These are phyloP conservation scores for Cynaeus angustus DNA, from an alignment of 2,888 invertebrate species.

Conservation along the genomic window DNA sequence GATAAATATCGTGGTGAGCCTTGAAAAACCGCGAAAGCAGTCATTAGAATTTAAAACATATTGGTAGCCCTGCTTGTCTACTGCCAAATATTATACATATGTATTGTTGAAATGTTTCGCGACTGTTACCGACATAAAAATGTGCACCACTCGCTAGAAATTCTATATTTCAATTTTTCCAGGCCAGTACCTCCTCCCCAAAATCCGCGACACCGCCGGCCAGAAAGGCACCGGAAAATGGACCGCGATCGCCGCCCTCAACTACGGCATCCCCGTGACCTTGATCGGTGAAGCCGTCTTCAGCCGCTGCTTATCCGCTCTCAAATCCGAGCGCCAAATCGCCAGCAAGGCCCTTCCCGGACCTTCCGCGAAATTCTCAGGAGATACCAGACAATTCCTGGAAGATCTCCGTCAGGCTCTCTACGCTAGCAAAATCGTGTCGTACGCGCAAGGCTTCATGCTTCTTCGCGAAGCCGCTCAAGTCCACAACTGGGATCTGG, in stretches of 20 bases:
- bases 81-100: too few relatives aligned
- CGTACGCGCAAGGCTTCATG: constrained; percentile 99
- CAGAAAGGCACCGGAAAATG: constrained; percentile 99
- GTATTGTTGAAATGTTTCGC: too few relatives aligned
- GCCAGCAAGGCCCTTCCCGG: constrained; percentile 88
- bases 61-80: too few relatives aligned
- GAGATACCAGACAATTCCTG: constrained; percentile 86
- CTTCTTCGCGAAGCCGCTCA: constrained; percentile 93
- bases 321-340: constrained; percentile 89
- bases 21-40: too few relatives aligned
- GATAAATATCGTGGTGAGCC: too few relatives aligned
- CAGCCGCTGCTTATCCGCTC: constrained; percentile 93
- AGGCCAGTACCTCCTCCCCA: constrained; percentile 86
- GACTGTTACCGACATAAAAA: too few relatives aligned
- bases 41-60: too few relatives aligned
- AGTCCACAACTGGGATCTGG: constrained; percentile 93
- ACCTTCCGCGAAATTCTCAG: constrained; percentile 77
- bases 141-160: too few relatives aligned
- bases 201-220: constrained; percentile 96
- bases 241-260: constrained; percentile 97
- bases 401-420: constrained; percentile 90
- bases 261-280: constrained; percentile 97
- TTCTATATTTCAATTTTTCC: not conserved
- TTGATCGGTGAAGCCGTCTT: constrained; percentile 99
- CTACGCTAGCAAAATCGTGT: constrained; percentile 98